Evolutionary conservation across 2,113 vertebrate species (phyloP).

Genomic region (Sinocyclocheilus anophthalmus): DNA sequence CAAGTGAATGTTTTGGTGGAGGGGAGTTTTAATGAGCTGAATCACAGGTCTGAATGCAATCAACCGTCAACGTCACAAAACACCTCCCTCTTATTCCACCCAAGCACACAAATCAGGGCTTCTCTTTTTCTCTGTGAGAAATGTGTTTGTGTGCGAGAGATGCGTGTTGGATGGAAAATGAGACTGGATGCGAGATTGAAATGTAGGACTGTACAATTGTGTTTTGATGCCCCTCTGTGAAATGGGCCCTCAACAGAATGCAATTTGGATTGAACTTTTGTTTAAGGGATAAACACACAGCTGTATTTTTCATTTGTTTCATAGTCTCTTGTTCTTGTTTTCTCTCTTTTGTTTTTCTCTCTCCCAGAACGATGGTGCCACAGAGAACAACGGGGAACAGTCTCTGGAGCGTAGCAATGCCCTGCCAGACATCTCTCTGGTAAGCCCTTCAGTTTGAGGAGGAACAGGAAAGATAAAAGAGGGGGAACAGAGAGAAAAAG

Average conservation of each 20-base stretch:
- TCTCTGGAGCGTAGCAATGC: conserved; percentile 77
- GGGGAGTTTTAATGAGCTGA: conserved; percentile 64
- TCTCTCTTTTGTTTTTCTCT: conserved; percentile 13
- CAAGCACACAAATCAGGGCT: conserved; percentile 27
- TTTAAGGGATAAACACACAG: conserved; percentile 47
- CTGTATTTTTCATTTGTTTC: conserved; percentile 19
- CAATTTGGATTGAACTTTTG: conserved; percentile 48
- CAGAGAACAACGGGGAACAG: conserved; percentile 78
- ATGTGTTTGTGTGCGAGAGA: background rate
- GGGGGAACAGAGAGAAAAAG: background rate
- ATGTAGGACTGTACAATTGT: conserved; percentile 12
- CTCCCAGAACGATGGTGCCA: conserved; percentile 83
- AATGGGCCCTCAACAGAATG: conserved; percentile 45
- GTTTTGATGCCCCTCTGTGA: conserved; percentile 38
- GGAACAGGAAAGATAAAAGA: background rate
- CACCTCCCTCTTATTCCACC: background rate
- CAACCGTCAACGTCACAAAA: conserved; percentile 38
- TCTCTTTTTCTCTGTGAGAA: conserved; percentile 53
- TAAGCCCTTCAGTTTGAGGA: conserved; percentile 72
- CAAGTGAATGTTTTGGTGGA: conserved; percentile 66
- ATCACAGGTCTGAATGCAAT: conserved; percentile 40
- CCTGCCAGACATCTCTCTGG: conserved; percentile 90
- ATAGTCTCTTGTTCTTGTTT: background rate
- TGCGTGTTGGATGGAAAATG: background rate
- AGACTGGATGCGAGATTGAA: conserved; percentile 22